These are phyloP conservation scores for Zaprionus ornatus DNA, from an alignment of 1,140 invertebrate species.

Conservation along the genomic window DNA sequence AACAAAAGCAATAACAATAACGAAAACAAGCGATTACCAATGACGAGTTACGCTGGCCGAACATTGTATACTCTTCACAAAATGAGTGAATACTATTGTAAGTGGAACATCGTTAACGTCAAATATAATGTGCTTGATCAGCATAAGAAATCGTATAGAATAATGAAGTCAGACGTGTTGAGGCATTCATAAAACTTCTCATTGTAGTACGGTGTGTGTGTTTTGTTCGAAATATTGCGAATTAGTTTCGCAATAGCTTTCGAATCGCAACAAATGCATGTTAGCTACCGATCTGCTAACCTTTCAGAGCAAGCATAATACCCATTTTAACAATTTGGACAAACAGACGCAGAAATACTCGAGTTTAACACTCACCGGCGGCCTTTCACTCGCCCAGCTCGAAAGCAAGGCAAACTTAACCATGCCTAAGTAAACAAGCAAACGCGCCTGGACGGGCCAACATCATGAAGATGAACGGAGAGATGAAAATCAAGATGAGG, in stretches of 20 bases:
- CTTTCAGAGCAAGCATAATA: constrained; percentile 20
- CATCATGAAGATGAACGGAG: constrained; percentile 16
- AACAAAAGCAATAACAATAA: constrained; percentile 19
- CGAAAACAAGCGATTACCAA: constrained; percentile 10
- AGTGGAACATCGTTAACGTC: not conserved
- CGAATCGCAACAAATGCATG: constrained; percentile 4
- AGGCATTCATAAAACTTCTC: not conserved
- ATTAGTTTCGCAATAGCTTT: constrained; percentile 2
- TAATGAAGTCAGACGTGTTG: not conserved
- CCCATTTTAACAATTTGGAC: constrained; percentile 11
- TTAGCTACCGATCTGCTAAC: constrained; percentile 4
- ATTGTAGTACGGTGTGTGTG: not conserved
- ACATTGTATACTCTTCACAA: constrained; percentile 5
- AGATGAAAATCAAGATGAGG: not conserved
- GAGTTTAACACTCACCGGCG: constrained; percentile 14
- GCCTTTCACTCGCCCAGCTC: constrained; percentile 43
- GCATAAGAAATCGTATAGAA: not conserved
- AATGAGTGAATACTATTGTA: not conserved
- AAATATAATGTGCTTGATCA: not conserved
- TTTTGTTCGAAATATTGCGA: not conserved
- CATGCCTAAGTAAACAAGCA: constrained; percentile 28
- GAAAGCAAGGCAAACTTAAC: constrained; percentile 31
- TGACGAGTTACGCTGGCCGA: not conserved
- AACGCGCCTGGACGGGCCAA: not conserved
- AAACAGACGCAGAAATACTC: constrained; percentile 13